A percentile compares a stretch with the other conserved stretches of the same genome.
phyloP scores from a whole-genome alignment of 2,888 invertebrate species.

The Gerris lacustris region DNA sequence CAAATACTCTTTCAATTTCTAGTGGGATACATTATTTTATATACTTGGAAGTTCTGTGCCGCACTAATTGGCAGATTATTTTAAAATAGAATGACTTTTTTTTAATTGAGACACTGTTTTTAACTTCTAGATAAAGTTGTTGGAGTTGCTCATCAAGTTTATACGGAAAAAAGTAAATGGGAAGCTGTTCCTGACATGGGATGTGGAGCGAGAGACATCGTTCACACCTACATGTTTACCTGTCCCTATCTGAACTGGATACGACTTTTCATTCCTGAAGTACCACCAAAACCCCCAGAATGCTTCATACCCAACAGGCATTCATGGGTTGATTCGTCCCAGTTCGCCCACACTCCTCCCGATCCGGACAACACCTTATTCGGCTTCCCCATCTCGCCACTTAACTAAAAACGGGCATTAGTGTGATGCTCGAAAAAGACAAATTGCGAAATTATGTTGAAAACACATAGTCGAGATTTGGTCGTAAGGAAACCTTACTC shows the following conservation, averaged over 20 bases:
- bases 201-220: conserved; percentile 25
- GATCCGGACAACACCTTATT: not conserved
- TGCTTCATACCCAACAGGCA: conserved; percentile 19
- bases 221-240: conserved; percentile 29
- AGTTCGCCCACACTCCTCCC: not conserved
- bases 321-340: not conserved
- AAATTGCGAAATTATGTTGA: no score
- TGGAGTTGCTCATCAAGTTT: conserved; percentile 28
- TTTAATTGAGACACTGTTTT: no score
- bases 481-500: no score
- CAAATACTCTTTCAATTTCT: no score
- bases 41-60: no score
- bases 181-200: conserved; percentile 23
- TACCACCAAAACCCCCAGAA: conserved; percentile 23
- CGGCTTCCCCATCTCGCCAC: not conserved
- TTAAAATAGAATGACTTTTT: no score
- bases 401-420: no score
- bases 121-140: conserved; percentile 23
- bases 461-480: no score
- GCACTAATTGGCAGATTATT: no score
- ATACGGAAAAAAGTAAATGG: conserved; percentile 25
- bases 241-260: conserved; percentile 28
- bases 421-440: no score
- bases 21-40: no score
- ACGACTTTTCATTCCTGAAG: conserved; percentile 20